Evolutionary conservation across 2,888 invertebrate species (phyloP).

Genomic region (Scotopteryx bipunctaria): DNA sequence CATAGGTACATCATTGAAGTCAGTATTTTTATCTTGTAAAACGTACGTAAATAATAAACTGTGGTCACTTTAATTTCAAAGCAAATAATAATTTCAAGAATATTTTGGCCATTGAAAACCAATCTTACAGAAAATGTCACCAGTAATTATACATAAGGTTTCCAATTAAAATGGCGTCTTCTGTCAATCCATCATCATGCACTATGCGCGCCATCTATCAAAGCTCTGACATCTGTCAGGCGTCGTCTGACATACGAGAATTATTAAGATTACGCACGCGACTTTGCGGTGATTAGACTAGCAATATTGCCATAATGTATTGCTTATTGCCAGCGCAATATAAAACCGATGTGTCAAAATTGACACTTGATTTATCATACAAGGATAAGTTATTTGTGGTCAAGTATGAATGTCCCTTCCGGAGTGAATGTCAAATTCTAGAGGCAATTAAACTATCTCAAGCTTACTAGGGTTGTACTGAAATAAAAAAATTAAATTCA

Average conservation of each 20-base stretch:
- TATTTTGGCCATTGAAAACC: no score
- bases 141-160: not conserved
- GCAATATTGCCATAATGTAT: not conserved
- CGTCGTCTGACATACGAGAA: slow-evolving; percentile 11
- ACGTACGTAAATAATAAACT: no score
- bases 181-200: not conserved
- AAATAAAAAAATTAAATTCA: no score
- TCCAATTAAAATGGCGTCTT: not conserved
- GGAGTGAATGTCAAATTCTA: no score
- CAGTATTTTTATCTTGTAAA: no score
- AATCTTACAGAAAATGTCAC: not conserved
- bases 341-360: not conserved
- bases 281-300: not conserved
- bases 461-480: no score
- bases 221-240: not conserved
- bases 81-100: no score
- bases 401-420: no score
- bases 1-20: no score
- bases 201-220: not conserved
- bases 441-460: no score
- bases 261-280: slow-evolving; percentile 17
- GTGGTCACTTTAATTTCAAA: no score
- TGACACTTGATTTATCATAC: not conserved
- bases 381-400: not conserved
- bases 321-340: not conserved